A percentile compares a stretch with the other conserved stretches of the same genome.
phyloP scores from a whole-genome alignment of 2,797 vertebrate species.

The Eremophila alpestris region DNA sequence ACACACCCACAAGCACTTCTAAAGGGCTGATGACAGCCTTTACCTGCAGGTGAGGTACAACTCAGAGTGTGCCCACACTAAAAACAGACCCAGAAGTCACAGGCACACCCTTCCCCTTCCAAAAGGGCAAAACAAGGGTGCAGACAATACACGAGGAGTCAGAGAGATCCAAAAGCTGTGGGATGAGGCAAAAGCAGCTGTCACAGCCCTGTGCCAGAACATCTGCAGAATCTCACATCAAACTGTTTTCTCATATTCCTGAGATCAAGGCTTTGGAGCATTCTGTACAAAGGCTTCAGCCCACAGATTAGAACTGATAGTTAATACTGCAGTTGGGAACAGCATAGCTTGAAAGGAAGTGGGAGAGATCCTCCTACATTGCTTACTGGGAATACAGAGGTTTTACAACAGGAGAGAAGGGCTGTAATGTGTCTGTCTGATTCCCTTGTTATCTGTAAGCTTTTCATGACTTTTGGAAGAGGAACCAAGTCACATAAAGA shows the following conservation, averaged over 20 bases:
- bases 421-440: slow-evolving; percentile 28
- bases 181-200: slow-evolving; percentile 31
- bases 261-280: slow-evolving; percentile 40
- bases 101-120: not conserved
- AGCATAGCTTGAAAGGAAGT: slow-evolving; percentile 27
- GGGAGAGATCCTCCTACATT: slow-evolving; percentile 36
- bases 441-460: slow-evolving; percentile 10
- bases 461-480: slow-evolving; percentile 34
- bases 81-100: not conserved
- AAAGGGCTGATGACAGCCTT: not conserved
- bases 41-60: not conserved
- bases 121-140: not conserved
- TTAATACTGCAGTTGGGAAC: slow-evolving; percentile 13
- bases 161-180: not conserved
- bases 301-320: slow-evolving; percentile 43
- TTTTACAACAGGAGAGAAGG: slow-evolving; percentile 19
- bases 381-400: slow-evolving; percentile 13
- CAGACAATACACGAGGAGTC: not conserved
- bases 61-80: not conserved
- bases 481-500: not conserved
- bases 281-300: slow-evolving; percentile 28
- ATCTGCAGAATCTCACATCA: slow-evolving; percentile 42
- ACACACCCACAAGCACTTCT: not conserved
- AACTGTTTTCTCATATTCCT: slow-evolving; percentile 17
- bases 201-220: not conserved